Base-by-base conservation (phyloP, 2,113 vertebrate species). In the Ursus arctos region DNA sequence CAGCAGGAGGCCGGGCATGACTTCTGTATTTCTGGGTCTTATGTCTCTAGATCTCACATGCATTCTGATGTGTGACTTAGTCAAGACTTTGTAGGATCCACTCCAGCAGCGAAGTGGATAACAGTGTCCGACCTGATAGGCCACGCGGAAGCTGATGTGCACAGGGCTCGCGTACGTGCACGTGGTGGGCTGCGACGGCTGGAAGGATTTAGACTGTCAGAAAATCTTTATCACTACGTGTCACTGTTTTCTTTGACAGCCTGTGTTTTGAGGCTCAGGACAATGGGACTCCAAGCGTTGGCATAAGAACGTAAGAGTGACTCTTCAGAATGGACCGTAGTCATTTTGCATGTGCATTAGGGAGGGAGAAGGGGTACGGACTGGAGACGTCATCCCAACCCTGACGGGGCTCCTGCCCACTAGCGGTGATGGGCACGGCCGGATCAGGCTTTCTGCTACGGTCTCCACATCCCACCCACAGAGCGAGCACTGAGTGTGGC, bases 91-190 rank as follows among this genome's bases (percentile, higher is more conserved):
- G 47, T n/a, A 51, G 86, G 33, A 21, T 22, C 33, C 19, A 10
- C 7, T 33, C 18, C 33, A 9, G 4, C 21, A 67, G 31, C 9
- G 19, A 31, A 51, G 63, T 43, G 13, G 28, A 47, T 31, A 13
- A 61, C 76, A 7, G 7, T 4, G 6, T 5, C 43, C 2, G 13
- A 0, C 16, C 10, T 21, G n/a, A 7, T 18, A 2, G 67, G 1
- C 0, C 9, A 0, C 5, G 8, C 4, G 1, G 15, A 33, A 4
- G 31, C 13, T 6, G 0, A 4, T 14, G 12, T 0, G 10, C 53
- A 22, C 0, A 36, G 12, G 13, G 8, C 18, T n/a, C 22, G 7
- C 21, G 3, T 0, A 16, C 1, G 2, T 2, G 4, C 47, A 33
- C 16, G 7, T 16, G 3, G 33, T 16, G 18, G 21, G 10, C 33